Evolutionary conservation across 2,113 vertebrate genomes (phyloP).

Genomic region (Dipodomys spectabilis): DNA sequence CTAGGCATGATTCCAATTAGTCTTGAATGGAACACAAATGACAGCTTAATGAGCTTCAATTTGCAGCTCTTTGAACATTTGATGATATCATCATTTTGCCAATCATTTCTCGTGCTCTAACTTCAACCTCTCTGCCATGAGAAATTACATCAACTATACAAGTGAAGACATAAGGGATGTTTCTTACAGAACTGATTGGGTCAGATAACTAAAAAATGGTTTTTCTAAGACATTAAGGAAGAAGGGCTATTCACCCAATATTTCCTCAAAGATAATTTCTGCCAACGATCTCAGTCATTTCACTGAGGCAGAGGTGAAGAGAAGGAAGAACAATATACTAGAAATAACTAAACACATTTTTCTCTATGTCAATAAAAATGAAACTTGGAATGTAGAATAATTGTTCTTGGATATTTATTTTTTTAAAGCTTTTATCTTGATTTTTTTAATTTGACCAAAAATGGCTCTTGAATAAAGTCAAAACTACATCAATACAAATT

Average conservation of each 20-base stretch:
- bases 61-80: conserved; percentile 88
- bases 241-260: conserved; percentile 62
- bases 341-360: conserved; percentile 48
- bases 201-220: conserved; percentile 75
- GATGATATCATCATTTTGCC: conserved; percentile 89
- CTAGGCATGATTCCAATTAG: conserved; percentile 85
- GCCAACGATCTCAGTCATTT: conserved; percentile 75
- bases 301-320: neutral
- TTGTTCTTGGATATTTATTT: neutral
- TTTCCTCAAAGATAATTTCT: conserved; percentile 82
- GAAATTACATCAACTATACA: conserved; percentile 77
- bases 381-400: neutral
- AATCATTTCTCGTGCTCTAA: conserved; percentile 84
- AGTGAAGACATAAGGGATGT: conserved; percentile 65
- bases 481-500: neutral
- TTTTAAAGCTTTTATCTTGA: neutral
- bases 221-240: conserved; percentile 71
- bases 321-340: neutral
- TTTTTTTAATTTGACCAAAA: neutral
- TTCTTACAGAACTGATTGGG: conserved; percentile 76
- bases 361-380: neutral
- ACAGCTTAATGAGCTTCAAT: conserved; percentile 84
- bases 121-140: conserved; percentile 81
- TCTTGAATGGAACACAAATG: conserved; percentile 82
- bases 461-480: neutral